phyloP scores from a whole-genome alignment of 2,888 invertebrate species.

The Trachelus stipa region DNA sequence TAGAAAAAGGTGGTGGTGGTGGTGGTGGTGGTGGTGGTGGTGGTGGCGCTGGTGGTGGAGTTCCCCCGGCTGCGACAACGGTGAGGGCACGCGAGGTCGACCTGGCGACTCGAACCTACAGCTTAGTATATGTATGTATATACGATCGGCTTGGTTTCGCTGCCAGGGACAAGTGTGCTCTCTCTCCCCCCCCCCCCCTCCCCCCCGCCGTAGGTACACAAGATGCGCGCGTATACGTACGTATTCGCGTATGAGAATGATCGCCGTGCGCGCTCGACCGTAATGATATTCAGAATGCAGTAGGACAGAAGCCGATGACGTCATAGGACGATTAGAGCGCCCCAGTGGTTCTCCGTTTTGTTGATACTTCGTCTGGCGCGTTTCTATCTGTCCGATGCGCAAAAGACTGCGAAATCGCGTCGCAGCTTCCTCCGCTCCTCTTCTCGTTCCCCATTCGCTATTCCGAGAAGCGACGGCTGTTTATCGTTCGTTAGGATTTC shows the following conservation, averaged over 20 bases:
- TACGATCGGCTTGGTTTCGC: neutral
- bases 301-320: conserved; percentile 32
- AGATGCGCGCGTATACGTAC: too few species aligned
- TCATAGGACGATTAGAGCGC: conserved; percentile 45
- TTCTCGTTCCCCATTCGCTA: too few species aligned
- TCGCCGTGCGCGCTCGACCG: conserved; percentile 18
- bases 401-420: conserved; percentile 2
- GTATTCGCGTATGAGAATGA: conserved; percentile 1
- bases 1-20: too few species aligned
- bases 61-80: too few species aligned
- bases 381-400: conserved; percentile 3
- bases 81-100: too few species aligned
- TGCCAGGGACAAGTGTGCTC: neutral
- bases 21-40: too few species aligned
- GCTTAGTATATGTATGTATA: too few species aligned
- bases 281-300: conserved; percentile 36
- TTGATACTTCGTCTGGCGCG: conserved; percentile 39
- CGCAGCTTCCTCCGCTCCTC: neutral
- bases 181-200: conserved; percentile 17
- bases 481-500: conserved; percentile 4
- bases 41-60: too few species aligned
- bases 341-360: conserved; percentile 56
- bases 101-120: too few species aligned
- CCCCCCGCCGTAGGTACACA: neutral
- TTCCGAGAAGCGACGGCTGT: neutral